Evolutionary conservation across 2,113 vertebrate species (phyloP), one percentile per base, ranked within the genome.

Genomic region (Poeciliopsis occidentalis): DNA sequence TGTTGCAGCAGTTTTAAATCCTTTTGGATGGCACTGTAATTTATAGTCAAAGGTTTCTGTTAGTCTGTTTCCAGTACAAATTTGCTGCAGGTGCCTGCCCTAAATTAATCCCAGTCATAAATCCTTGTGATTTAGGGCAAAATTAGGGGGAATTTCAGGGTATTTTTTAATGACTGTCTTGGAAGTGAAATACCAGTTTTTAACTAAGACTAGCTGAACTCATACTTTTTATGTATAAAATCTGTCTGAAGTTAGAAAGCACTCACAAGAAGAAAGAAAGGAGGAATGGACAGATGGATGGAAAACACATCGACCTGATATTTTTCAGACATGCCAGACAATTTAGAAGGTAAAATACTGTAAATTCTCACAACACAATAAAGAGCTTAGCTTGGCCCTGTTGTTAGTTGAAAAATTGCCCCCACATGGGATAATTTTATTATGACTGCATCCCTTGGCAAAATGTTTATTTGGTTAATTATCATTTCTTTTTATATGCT

Each of bases 391-490:
- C 8, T n/a, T 66, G 76, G 13, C 24, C 64, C 41, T 57, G 8
- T 8, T 26, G 12, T 8, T 81, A 71, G 70, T 79, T 67, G 29
- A 78, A 77, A 86, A 81, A 79, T 65, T 86, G 72, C 72, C 86
- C 47, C 57, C 64, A 34, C 15, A 30, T 54, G 78, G 87, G 84
- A 90, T 82, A 84, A 84, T 79, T 32, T 75, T 85, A 84, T 91
- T 85, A 85, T 88, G 79, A 77, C 65, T 78, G 34, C 68, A 81
- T 86, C 72, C 71, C 68, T 71, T 76, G 44, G 80, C 88, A 79
- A 70, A 69, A 77, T 87, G 85, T 89, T 90, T 91, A 81, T 90
- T 88, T 79, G 74, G 31, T 87, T 92, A 88, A 91, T 91, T 86
- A 88, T 68, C 67, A 77, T 83, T 81, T 64, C 70, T 66, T 88